Evolutionary conservation across 2,797 vertebrate genomes (phyloP), one percentile per base, ranked within the genome.

Genomic region (Heliangelus exortis): DNA sequence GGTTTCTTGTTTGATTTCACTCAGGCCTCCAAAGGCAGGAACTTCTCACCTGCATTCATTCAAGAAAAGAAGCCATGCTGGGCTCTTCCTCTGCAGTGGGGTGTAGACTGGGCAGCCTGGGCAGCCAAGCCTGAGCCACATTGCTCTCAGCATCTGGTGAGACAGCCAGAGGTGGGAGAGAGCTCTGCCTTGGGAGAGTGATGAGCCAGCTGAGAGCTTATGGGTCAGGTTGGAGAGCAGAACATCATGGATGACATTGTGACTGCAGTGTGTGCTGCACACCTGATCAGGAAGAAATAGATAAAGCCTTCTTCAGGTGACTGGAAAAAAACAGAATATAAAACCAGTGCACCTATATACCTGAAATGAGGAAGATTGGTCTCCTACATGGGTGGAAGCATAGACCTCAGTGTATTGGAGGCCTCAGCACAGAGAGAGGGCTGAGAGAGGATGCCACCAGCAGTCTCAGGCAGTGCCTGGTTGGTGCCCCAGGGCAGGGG

Each of bases 1-100:
- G 23, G 50, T 95, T 87, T 85, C 57, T 88, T 90, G 45, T 89
- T 43, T 78, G 43, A 57, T 78, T 92, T 93, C 57, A 71, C 47
- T 67, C 43, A 73, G 69, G 10, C 36, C 63, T 88, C 0, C 0
- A 0, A 79, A 92, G 67, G 67, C 77, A 92, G 71, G 43, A 72
- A 23, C 12, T 85, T 85, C 57, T 80, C 63, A 62, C 31, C 54
- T 76, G 29, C 23, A 8, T 77, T 87, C 73, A 31, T 76, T 80
- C 48, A 61, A 84, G n/a, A 76, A 0, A 6, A 79, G 90, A 78
- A 93, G 22, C 45, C 58, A 19, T 2, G 1, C 22, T 71, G 50
- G 41, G 7, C 5, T 84, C 4, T 74, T 84, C 25, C 29, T 50
- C 57, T 68, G 33, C 0, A n/a, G 31, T 50, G 41, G 17, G 39